These are phyloP conservation scores for Campoplex capitator DNA, from an alignment of 2,888 invertebrate genomes.

Conservation along the genomic window DNA sequence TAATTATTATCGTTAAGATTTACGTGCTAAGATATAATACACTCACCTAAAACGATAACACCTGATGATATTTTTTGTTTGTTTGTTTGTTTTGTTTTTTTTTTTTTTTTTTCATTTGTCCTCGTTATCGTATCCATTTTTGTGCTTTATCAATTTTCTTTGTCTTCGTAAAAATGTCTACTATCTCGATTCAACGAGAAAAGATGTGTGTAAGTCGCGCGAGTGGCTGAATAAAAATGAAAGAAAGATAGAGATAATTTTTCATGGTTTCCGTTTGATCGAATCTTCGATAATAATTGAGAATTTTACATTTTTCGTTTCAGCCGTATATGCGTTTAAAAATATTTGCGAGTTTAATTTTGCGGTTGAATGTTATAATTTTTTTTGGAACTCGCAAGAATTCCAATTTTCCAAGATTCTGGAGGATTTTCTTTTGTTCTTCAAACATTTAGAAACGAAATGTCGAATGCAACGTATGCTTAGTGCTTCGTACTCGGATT, in stretches of 20 bases:
- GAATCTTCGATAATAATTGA: no score
- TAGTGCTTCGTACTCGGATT: constrained; percentile 52
- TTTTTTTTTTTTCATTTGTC: constrained; percentile 15
- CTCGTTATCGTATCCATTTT: constrained; percentile 24
- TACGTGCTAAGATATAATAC: constrained; percentile 80
- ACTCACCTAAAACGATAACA: constrained; percentile 79
- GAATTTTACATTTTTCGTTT: background rate
- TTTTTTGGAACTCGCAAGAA: background rate
- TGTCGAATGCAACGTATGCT: background rate
- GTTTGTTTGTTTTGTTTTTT: no score
- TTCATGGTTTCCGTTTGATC: background rate
- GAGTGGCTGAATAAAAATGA: constrained; percentile 33
- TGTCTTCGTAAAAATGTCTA: constrained; percentile 76
- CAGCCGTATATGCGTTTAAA: background rate
- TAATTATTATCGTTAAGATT: constrained; percentile 81
- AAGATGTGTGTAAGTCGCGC: constrained; percentile 19
- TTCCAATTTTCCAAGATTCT: background rate
- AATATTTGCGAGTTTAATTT: background rate
- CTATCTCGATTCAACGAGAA: constrained; percentile 63
- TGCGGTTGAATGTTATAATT: background rate
- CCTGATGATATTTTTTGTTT: constrained; percentile 77
- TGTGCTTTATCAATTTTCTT: constrained; percentile 25
- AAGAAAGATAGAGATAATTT: background rate
- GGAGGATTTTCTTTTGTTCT: background rate
- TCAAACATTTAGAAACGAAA: background rate